A percentile compares a stretch with the other conserved stretches of the same genome.
Conservation (phyloP, 1,140 invertebrate species). For the Globodera rostochiensis region DNA sequence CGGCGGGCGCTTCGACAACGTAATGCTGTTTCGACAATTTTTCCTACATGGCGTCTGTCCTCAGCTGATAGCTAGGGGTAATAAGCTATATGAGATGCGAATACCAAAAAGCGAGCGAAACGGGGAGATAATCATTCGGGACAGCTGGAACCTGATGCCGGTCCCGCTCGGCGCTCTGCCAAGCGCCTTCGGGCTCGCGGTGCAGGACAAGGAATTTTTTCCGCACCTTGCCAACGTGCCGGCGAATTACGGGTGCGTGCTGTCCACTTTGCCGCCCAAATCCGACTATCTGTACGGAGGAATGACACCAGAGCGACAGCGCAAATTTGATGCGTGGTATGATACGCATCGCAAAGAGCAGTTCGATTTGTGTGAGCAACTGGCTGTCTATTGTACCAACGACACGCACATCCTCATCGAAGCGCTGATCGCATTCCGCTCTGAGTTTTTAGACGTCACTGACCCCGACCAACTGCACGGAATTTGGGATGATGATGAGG, state of each 20-base stretch:
- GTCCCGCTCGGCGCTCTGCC: background rate
- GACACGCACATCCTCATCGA: constrained; percentile 10
- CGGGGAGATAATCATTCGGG: constrained; percentile 1
- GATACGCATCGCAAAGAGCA: background rate
- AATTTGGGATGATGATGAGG: background rate
- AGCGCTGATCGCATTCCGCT: constrained; percentile 6
- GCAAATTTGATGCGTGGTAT: constrained; percentile 4
- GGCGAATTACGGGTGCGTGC: constrained; percentile 4
- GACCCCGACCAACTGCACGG: background rate
- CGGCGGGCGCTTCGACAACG: constrained; percentile 15
- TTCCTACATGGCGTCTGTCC: background rate
- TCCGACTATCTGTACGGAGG: constrained; percentile 12
- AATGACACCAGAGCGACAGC: constrained; percentile 8
- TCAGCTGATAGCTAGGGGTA: background rate
- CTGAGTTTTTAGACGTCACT: background rate
- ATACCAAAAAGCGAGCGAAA: background rate
- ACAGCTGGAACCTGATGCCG: constrained; percentile 7
- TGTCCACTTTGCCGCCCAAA: background rate
- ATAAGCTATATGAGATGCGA: constrained; percentile 8
- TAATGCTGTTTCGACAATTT: constrained; percentile 6
- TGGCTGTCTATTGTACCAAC: constrained; percentile 17
- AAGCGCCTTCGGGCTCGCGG: constrained; percentile 16
- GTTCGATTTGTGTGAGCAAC: constrained; percentile 8
- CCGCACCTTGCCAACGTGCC: constrained; percentile 3
- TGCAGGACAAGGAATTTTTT: constrained; percentile 15